Evolutionary conservation across 2,888 invertebrate genomes (phyloP), one percentile per base, ranked within the genome.

Genomic region (Oscheius sp.): DNA sequence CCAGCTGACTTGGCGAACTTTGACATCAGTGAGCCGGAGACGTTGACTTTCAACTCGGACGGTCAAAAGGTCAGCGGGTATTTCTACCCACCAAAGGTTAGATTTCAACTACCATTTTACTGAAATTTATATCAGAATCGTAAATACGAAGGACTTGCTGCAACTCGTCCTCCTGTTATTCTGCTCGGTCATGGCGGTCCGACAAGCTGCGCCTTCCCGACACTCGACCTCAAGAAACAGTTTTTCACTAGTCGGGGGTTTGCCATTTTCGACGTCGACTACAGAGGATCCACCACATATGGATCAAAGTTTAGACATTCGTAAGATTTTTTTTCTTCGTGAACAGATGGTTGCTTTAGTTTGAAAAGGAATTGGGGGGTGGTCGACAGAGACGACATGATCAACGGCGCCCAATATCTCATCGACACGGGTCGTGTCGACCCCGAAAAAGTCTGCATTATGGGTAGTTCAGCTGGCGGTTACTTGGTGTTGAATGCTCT

Each of bases 131-230:
- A 72, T 56, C 72, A 83, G 76, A 90, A 89, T 79, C 87, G 88
- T 61, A 88, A 88, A 55, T 89, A 80, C 75, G 46, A 69, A 5
- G 89, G 76, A 21, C 80, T 79, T 3, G 61, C 74, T 3, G 88
- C 87, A 49, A 82, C 84, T 0, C 77, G 86, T 1, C 90, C 90
- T 7, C 90, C 90, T 0, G 83, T 90, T 23, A 79, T 90, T 21
- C 87, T 90, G 2, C 83, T 87, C 56, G 89, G 88, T 29, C 90
- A 90, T 81, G 89, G 89, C n/a, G 90, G 90, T 1, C 90, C 90
- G 1, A 90, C 90, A 1, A 81, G 86, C 7, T 77, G 82, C 13
- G 84, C 88, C 13, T 76, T 76, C 23, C 78, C 82, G 69, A 78
- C 76, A 3, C 82, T 90, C 12, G 87, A 88, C 75, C 77, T 90